Conservation (phyloP, 2,888 invertebrate species). For the Taphrorychus bicolor region DNA sequence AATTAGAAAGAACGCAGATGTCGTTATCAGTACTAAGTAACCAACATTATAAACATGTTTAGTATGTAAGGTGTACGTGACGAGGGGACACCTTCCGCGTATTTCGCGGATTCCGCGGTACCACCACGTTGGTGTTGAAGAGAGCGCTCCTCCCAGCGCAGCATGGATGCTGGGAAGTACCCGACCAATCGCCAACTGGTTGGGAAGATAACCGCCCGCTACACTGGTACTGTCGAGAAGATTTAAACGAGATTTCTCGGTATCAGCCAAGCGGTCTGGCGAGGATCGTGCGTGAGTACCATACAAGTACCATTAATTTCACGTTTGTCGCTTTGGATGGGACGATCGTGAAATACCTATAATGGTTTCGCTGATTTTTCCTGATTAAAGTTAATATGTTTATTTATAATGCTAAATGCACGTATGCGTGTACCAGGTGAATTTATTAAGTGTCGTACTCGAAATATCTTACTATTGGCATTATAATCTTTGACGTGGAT, state of each 20-base stretch:
- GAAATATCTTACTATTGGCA: not conserved
- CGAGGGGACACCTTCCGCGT: slow-evolving; percentile 32
- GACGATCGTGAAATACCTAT: slow-evolving; percentile 8
- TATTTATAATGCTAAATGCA: slow-evolving; percentile 1
- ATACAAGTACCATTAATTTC: slow-evolving; percentile 30
- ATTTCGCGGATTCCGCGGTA: slow-evolving; percentile 24
- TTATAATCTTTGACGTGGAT: not conserved
- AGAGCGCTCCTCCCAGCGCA: slow-evolving; percentile 60
- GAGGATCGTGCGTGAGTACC: slow-evolving; percentile 29
- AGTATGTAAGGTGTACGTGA: slow-evolving; percentile 23
- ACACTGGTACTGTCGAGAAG: slow-evolving; percentile 28
- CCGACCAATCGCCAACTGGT: slow-evolving; percentile 54
- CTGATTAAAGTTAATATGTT: slow-evolving; percentile 5
- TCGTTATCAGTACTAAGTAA: not conserved
- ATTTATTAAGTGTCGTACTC: not conserved
- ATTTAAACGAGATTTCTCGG: slow-evolving; percentile 40
- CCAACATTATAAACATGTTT: slow-evolving; percentile 17
- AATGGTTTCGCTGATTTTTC: slow-evolving; percentile 2
- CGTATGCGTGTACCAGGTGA: not conserved
- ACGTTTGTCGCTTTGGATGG: not conserved
- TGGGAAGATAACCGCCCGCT: slow-evolving; percentile 32
- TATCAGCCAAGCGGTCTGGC: slow-evolving; percentile 42
- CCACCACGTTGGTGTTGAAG: slow-evolving; percentile 25
- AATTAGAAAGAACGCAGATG: too few species aligned
- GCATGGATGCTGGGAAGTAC: slow-evolving; percentile 60